These are phyloP conservation scores for Pantherophis vulpinus DNA, from an alignment of 2,797 vertebrate genomes.

Conservation along the genomic window DNA sequence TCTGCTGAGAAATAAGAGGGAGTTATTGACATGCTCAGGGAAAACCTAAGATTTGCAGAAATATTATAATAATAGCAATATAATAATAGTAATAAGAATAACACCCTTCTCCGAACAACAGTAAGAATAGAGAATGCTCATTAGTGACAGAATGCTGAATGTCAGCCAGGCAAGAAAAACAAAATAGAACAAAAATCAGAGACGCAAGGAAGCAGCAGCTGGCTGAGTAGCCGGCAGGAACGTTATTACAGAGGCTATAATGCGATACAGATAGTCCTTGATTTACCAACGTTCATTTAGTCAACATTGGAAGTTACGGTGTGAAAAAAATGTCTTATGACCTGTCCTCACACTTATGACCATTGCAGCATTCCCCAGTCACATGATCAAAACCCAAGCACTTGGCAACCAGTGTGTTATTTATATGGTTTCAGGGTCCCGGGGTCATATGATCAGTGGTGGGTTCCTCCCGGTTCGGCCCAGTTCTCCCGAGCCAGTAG, in stretches of 20 bases:
- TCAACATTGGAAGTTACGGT: neutral
- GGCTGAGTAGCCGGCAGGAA: neutral
- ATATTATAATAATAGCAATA: neutral
- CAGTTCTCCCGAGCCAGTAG: no score
- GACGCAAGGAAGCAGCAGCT: neutral
- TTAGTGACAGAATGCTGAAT: neutral
- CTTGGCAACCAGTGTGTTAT: neutral
- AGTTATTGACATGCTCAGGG: neutral
- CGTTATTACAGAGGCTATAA: neutral
- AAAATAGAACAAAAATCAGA: neutral
- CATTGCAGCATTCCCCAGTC: neutral
- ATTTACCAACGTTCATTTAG: neutral
- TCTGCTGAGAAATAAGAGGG: neutral
- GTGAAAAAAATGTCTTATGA: neutral
- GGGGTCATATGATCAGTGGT: neutral
- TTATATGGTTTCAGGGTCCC: neutral
- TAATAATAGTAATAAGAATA: neutral
- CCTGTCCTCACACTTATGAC: neutral
- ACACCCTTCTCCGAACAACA: neutral
- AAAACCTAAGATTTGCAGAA: neutral
- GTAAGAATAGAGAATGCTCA: neutral
- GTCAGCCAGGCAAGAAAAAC: neutral
- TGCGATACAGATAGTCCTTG: neutral
- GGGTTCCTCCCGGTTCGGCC: no score
- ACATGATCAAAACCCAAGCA: neutral